phyloP scores from a whole-genome alignment of 92 coral and sea anemone species.

The Umimayanthus chanpuru region DNA sequence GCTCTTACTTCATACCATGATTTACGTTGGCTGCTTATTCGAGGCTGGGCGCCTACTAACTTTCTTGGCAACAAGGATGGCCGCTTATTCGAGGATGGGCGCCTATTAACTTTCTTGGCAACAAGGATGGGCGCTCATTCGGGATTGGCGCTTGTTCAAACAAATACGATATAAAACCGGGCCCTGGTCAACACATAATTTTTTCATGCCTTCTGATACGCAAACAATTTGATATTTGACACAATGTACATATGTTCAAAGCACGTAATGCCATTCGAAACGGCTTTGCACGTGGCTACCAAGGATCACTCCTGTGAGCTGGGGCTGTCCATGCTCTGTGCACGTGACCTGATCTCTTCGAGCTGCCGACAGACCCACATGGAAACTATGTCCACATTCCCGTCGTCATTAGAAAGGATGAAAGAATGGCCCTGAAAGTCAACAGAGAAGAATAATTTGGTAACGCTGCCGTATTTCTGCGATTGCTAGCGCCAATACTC shows the following conservation, averaged over 20 bases:
- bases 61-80: no score
- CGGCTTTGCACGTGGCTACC: not conserved
- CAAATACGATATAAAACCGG: no score
- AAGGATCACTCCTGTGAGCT: slow-evolving; percentile 52
- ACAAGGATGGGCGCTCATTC: no score
- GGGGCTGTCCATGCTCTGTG: slow-evolving; percentile 93
- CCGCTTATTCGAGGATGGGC: no score
- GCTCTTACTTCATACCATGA: no score
- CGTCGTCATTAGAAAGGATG: slow-evolving; percentile 86
- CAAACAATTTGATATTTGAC: not conserved
- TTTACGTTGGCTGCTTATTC: no score
- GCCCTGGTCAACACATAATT: not conserved
- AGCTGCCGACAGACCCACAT: slow-evolving; percentile 99
- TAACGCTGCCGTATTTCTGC: no score
- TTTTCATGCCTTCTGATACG: not conserved
- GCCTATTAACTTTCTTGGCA: no score
- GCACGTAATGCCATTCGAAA: not conserved
- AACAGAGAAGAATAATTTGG: not conserved
- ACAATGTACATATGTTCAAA: not conserved
- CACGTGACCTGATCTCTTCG: slow-evolving; percentile 87
- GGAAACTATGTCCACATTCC: slow-evolving; percentile 89
- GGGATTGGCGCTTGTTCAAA: no score
- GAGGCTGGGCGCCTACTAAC: no score
- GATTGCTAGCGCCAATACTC: no score
- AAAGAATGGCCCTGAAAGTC: slow-evolving; percentile 84